Percentiles rank a stretch among this genome's conserved stretches.
phyloP scores from a whole-genome alignment of 2,888 invertebrate species.

The Rhabditophanes sp. region DNA sequence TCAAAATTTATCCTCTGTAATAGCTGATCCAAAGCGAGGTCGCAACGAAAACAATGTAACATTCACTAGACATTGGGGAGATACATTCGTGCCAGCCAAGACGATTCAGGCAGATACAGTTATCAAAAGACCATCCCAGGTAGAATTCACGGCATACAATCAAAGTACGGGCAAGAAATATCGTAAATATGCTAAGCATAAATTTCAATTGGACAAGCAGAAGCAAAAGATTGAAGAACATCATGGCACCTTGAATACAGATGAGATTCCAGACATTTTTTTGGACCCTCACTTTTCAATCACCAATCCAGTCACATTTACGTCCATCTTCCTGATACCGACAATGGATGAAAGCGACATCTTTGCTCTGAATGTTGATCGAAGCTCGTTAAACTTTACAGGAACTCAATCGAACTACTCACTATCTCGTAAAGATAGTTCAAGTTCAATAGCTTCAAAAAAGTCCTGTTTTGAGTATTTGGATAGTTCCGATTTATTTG shows the following conservation, averaged over 20 bases:
- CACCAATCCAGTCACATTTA: conserved; percentile 22
- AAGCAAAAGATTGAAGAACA: too few species aligned
- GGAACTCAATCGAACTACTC: too few species aligned
- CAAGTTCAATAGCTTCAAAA: conserved; percentile 4
- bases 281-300: conserved; percentile 27
- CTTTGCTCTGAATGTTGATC: conserved; percentile 11
- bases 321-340: conserved; percentile 33
- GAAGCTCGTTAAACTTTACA: too few species aligned
- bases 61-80: conserved; percentile 94
- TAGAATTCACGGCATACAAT: too few species aligned
- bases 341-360: conserved; percentile 19
- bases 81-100: conserved; percentile 65
- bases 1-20: conserved; percentile 37
- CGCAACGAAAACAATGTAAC: conserved; percentile 75
- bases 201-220: too few species aligned
- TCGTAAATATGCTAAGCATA: too few species aligned
- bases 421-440: too few species aligned
- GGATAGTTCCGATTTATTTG: conserved; percentile 10
- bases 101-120: conserved; percentile 56
- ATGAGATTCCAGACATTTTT: too few species aligned
- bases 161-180: too few species aligned
- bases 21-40: conserved; percentile 46
- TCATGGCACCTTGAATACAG: too few species aligned
- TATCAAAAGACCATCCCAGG: too few species aligned
- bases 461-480: neutral